A percentile compares a stretch with the other conserved stretches of the same genome.
phyloP scores from a whole-genome alignment of 2,797 vertebrate genomes.

The Pseudochromis fuscus region DNA sequence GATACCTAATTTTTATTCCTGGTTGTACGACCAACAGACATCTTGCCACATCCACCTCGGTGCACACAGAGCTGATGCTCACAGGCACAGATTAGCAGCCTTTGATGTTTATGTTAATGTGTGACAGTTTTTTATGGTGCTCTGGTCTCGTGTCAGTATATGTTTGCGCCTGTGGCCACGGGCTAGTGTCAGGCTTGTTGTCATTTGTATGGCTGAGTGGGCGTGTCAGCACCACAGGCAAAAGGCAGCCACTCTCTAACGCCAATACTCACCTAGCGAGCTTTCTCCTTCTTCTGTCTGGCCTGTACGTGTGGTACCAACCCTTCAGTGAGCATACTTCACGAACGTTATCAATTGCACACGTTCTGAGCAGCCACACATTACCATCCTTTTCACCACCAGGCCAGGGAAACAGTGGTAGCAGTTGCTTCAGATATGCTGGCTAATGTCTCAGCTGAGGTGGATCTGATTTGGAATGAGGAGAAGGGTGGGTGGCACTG shows the following conservation, averaged over 20 bases:
- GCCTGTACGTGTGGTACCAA: slow-evolving; percentile 38
- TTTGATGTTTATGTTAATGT: slow-evolving; percentile 66
- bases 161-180: slow-evolving; percentile 41
- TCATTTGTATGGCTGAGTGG: slow-evolving; percentile 52
- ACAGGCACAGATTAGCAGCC: slow-evolving; percentile 45
- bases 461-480: slow-evolving; percentile 57
- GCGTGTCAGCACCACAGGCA: slow-evolving; percentile 35
- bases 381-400: slow-evolving; percentile 38
- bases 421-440: slow-evolving; percentile 20
- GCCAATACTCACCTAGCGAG: slow-evolving; percentile 30
- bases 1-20: slow-evolving; percentile 10
- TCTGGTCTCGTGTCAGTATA: slow-evolving; percentile 40
- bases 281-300: slow-evolving; percentile 32
- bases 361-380: slow-evolving; percentile 22
- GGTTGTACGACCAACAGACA: slow-evolving; percentile 4
- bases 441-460: slow-evolving; percentile 51
- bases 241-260: slow-evolving; percentile 21
- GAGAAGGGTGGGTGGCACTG: slow-evolving; percentile 12
- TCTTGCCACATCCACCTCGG: slow-evolving; percentile 7
- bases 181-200: slow-evolving; percentile 49
- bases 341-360: slow-evolving; percentile 31
- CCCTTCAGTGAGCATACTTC: slow-evolving; percentile 42
- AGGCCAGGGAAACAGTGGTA: slow-evolving; percentile 19
- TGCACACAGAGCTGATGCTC: slow-evolving; percentile 17
- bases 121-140: slow-evolving; percentile 48